Evolutionary conservation across 2,113 vertebrate genomes (phyloP).

Genomic region (Boleophthalmus pectinirostris): DNA sequence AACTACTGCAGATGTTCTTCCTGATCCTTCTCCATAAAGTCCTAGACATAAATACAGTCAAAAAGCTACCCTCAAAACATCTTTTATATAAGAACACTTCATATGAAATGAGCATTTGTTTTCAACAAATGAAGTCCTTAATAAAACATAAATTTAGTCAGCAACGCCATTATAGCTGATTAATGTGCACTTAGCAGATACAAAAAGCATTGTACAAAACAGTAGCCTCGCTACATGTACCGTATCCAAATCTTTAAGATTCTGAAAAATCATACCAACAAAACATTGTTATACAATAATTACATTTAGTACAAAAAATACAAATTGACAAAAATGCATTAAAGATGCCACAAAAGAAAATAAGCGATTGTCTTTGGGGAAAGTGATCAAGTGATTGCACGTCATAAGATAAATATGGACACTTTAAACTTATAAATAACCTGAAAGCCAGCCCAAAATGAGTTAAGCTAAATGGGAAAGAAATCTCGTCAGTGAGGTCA

Average conservation of each 20-base stretch:
- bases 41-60: slow-evolving; percentile 36
- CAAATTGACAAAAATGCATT: slow-evolving; percentile 10
- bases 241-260: slow-evolving; percentile 36
- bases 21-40: slow-evolving; percentile 27
- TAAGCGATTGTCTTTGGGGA: slow-evolving; percentile 62
- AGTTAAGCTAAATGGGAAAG: slow-evolving; percentile 11
- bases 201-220: slow-evolving; percentile 55
- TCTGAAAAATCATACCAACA: slow-evolving; percentile 28
- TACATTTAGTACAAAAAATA: slow-evolving; percentile 22
- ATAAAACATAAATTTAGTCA: slow-evolving; percentile 59
- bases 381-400: slow-evolving; percentile 64
- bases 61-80: slow-evolving; percentile 25
- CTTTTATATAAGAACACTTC: slow-evolving; percentile 70
- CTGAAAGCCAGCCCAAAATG: slow-evolving; percentile 22
- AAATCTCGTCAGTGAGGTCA: background rate
- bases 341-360: slow-evolving; percentile 28
- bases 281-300: slow-evolving; percentile 23
- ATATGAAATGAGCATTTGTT: slow-evolving; percentile 63
- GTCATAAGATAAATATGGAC: slow-evolving; percentile 25
- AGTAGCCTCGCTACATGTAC: slow-evolving; percentile 53
- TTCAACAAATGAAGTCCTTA: slow-evolving; percentile 46
- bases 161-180: slow-evolving; percentile 51
- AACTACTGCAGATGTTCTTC: slow-evolving; percentile 41
- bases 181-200: slow-evolving; percentile 57
- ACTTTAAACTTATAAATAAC: slow-evolving; percentile 19